These are phyloP conservation scores for Clarias laeviceps DNA, from an alignment of 2,797 vertebrate genomes.

Conservation along the genomic window DNA sequence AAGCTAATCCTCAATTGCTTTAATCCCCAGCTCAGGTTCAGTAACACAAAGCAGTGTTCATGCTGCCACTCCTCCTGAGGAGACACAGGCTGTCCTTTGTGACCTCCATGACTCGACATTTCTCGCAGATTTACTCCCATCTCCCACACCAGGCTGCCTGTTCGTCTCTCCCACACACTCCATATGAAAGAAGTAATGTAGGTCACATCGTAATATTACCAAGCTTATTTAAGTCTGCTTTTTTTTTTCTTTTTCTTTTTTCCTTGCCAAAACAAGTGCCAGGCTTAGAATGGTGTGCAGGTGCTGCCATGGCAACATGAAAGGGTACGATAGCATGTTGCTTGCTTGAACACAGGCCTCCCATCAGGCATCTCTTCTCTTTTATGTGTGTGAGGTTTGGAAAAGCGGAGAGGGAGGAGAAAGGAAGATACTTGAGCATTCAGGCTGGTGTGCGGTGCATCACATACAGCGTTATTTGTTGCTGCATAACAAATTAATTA, in stretches of 20 bases:
- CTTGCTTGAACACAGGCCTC: slow-evolving; percentile 38
- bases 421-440: not conserved
- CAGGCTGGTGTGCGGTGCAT: not conserved
- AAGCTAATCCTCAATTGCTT: not conserved
- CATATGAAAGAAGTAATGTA: slow-evolving; percentile 31
- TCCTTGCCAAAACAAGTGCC: slow-evolving; percentile 37
- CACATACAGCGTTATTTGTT: slow-evolving; percentile 20
- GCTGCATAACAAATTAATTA: slow-evolving; percentile 27
- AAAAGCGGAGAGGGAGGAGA: not conserved
- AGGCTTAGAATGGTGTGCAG: slow-evolving; percentile 46
- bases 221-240: slow-evolving; percentile 35
- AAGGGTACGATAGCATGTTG: slow-evolving; percentile 46
- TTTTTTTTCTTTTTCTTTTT: slow-evolving; percentile 35
- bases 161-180: slow-evolving; percentile 4
- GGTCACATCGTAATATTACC: slow-evolving; percentile 36
- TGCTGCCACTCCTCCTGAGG: slow-evolving; percentile 16
- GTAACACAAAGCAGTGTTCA: slow-evolving; percentile 45
- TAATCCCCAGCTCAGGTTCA: slow-evolving; percentile 4
- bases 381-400: not conserved
- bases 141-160: slow-evolving; percentile 21
- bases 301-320: slow-evolving; percentile 67
- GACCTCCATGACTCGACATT: slow-evolving; percentile 50
- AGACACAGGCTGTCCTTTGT: slow-evolving; percentile 53
- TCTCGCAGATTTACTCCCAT: slow-evolving; percentile 23
- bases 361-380: slow-evolving; percentile 35